Percentiles rank a stretch among this genome's conserved stretches.
These are phyloP conservation scores for Paralichthys olivaceus DNA, from an alignment of 2,113 vertebrate species.

Conservation along the genomic window DNA sequence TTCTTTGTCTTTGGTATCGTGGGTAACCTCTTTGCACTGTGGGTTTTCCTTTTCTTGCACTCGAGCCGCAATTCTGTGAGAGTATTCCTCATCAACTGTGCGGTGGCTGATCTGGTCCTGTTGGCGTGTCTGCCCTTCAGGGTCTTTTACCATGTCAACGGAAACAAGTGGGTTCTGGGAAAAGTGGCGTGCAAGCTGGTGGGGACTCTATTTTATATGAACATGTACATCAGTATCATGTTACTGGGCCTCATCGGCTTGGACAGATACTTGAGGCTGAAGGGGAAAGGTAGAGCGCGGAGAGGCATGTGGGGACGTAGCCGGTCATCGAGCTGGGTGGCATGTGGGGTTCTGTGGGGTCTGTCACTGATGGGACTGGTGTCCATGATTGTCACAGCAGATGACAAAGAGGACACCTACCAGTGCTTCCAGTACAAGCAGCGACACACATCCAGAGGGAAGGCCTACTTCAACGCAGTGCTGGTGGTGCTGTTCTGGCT, in stretches of 20 bases:
- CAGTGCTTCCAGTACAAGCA: conserved; percentile 88
- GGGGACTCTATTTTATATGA: conserved; percentile 94
- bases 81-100: conserved; percentile 90
- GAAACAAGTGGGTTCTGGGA: conserved; percentile 85
- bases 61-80: conserved; percentile 88
- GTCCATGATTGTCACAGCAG: conserved; percentile 74
- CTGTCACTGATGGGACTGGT: conserved; percentile 76
- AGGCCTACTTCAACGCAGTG: conserved; percentile 85
- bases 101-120: conserved; percentile 88
- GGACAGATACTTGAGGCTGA: conserved; percentile 87
- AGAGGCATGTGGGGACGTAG: conserved; percentile 66
- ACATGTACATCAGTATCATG: conserved; percentile 92
- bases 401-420: conserved; percentile 44
- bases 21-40: conserved; percentile 89
- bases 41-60: conserved; percentile 88
- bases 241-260: conserved; percentile 90
- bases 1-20: conserved; percentile 87
- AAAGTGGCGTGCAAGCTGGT: conserved; percentile 79
- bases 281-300: conserved; percentile 67
- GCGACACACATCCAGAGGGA: conserved; percentile 72
- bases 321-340: conserved; percentile 63
- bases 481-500: conserved; percentile 88
- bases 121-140: conserved; percentile 90
- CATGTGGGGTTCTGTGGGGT: conserved; percentile 84
- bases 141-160: conserved; percentile 82